Conservation (phyloP, 64 coral and sea anemone genomes). For the Hydrozoanthus tunicans region DNA sequence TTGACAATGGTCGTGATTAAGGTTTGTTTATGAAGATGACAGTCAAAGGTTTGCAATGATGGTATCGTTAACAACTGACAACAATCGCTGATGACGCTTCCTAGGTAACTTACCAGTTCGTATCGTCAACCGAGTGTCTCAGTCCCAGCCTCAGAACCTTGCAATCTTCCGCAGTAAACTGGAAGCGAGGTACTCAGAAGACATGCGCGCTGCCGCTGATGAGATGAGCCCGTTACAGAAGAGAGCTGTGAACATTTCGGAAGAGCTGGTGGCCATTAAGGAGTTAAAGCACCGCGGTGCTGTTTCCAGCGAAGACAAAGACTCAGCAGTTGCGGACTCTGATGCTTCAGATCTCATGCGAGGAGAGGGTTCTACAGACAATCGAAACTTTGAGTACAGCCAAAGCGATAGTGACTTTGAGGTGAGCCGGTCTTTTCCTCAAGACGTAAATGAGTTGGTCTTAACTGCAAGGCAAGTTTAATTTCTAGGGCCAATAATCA, state of each 20-base stretch:
- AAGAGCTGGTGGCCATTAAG: slow-evolving; percentile 66
- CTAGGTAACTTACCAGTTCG: slow-evolving; percentile 80
- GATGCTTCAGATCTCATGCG: neutral
- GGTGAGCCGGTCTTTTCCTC: neutral
- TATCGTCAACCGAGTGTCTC: slow-evolving; percentile 77
- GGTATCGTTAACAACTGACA: no score
- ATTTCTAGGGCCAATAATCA: no score
- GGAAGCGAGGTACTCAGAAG: slow-evolving; percentile 62
- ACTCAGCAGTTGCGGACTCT: slow-evolving; percentile 16
- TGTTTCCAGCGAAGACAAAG: neutral
- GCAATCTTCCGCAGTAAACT: slow-evolving; percentile 76
- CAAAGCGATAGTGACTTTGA: slow-evolving; percentile 40
- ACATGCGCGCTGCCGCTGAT: slow-evolving; percentile 28
- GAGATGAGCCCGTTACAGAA: slow-evolving; percentile 61
- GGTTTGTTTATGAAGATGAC: no score
- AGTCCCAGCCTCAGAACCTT: slow-evolving; percentile 81
- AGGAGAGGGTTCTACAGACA: slow-evolving; percentile 18
- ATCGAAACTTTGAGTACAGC: neutral
- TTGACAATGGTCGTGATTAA: no score
- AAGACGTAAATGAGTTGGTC: neutral
- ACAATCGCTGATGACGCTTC: neutral
- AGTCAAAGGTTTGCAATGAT: no score
- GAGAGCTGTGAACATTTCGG: slow-evolving; percentile 54
- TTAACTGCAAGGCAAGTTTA: no score
- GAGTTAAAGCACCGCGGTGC: neutral